Base-by-base conservation (phyloP, 2,888 invertebrate species). In the Conops quadrifasciatus region DNA sequence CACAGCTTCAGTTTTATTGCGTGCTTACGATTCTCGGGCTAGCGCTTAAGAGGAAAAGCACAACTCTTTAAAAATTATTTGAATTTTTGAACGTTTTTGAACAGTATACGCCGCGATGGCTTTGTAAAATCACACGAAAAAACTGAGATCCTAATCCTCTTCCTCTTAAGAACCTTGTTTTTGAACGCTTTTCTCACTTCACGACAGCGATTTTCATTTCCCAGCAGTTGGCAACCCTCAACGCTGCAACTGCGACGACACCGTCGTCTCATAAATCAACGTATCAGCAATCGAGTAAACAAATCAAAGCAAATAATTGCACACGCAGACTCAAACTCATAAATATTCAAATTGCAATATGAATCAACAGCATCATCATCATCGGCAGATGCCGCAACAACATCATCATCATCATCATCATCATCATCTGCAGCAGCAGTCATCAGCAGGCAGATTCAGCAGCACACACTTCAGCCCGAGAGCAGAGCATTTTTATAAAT, bases 331-430 rank as follows among this genome's bases (percentile, higher is more conserved):
- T 30, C 16, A 26, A 45, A 59, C 70, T 64, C 70, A 70, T 70
- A 70, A 70, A 70, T 70, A 70, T 70, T 70, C 64, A 70, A 70
- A 70, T 64, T 70, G 47, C 63, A 45, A 4, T 28, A 64, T 70
- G 64, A 63, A 70, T 70, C 70, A 70, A 53, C 45, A 51, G n/a
- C 53, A 19, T 5, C 65, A 53, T 28, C 65, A 53, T 5, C 65
- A 51, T 21, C 58, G 19, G 16, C 26, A n/a, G 19, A 9, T 45
- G 21, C 63, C 4, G 2, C 45, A 45, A 45, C 1, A 43, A 21
- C 63, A 26, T 13, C 66, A 43, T 15, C 66, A 43, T 36, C 66
- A 43, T 13, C 58, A 51, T 51, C 26, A 65, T 7, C 49, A 28
- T 16, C 19, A 65, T 21, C 7, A 26, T 26, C 19, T 21, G 43